These are phyloP conservation scores for Diplolepis rosae DNA, from an alignment of 2,888 invertebrate genomes.

Conservation along the genomic window DNA sequence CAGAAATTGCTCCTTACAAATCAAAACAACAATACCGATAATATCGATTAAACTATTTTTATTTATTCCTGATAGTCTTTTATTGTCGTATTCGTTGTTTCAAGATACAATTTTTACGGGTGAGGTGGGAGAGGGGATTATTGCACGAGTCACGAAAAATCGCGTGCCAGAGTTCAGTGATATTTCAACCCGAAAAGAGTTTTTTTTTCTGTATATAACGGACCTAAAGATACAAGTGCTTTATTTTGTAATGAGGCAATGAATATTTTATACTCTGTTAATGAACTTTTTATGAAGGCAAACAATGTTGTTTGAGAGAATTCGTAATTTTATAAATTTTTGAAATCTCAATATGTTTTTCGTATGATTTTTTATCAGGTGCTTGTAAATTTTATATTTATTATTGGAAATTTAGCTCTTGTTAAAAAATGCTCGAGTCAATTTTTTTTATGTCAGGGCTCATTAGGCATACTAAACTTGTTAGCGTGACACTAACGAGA, in stretches of 20 bases:
- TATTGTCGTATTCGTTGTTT: background rate
- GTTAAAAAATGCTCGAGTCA: background rate
- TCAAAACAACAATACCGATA: too few relatives aligned
- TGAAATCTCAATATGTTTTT: too few relatives aligned
- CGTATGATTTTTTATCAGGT: too few relatives aligned
- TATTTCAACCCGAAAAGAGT: background rate
- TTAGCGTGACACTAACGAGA: background rate
- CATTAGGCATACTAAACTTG: background rate
- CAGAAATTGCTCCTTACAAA: background rate
- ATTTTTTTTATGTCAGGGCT: background rate
- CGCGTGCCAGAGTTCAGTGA: constrained; percentile 13
- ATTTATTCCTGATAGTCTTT: background rate
- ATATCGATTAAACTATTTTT: background rate
- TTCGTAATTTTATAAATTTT: too few relatives aligned
- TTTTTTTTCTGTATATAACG: too few relatives aligned
- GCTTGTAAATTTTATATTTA: too few relatives aligned
- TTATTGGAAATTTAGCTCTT: background rate
- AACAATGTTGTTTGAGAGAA: too few relatives aligned
- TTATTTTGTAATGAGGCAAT: too few relatives aligned
- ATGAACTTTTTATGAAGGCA: too few relatives aligned
- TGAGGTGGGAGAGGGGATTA: background rate
- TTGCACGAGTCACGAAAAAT: constrained; percentile 24
- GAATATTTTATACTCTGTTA: too few relatives aligned
- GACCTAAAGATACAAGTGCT: too few relatives aligned
- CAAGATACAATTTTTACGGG: background rate